A percentile compares a stretch with the other conserved stretches of the same genome.
Evolutionary conservation across 2,797 vertebrate genomes (phyloP).

Genomic region (Sylvilagus floridanus): DNA sequence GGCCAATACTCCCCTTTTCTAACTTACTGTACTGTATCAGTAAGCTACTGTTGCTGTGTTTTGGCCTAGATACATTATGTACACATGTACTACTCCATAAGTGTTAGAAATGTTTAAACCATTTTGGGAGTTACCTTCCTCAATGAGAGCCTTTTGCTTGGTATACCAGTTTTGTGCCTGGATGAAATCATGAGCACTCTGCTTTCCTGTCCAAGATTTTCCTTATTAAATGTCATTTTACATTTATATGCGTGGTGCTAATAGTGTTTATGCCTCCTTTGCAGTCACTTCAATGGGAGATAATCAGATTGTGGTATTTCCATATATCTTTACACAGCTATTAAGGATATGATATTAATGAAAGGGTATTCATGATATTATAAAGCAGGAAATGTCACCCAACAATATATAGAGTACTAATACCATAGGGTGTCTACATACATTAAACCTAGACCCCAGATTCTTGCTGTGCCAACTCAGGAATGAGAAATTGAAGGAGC

Average conservation of each 20-base stretch:
- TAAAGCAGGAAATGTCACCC: slow-evolving; percentile 7
- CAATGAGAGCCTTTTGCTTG: neutral
- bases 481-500: slow-evolving; percentile 10
- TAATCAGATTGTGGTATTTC: neutral
- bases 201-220: neutral
- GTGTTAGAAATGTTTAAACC: neutral
- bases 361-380: neutral
- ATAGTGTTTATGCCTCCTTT: slow-evolving; percentile 11
- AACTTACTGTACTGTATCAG: neutral
- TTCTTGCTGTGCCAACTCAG: neutral
- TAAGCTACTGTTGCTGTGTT: neutral
- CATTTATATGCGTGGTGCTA: neutral
- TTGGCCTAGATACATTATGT: neutral
- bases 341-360: neutral
- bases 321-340: neutral
- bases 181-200: neutral
- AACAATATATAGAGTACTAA: neutral
- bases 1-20: neutral
- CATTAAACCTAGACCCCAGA: neutral
- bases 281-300: neutral
- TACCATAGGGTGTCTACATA: neutral
- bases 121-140: neutral
- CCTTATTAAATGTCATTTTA: neutral
- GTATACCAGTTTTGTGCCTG: too few relatives aligned
- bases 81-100: neutral